Percentiles rank a stretch among this genome's conserved stretches.
phyloP scores from a whole-genome alignment of 35 echinoderm and acorn worm species.

The Chiridota heheva region DNA sequence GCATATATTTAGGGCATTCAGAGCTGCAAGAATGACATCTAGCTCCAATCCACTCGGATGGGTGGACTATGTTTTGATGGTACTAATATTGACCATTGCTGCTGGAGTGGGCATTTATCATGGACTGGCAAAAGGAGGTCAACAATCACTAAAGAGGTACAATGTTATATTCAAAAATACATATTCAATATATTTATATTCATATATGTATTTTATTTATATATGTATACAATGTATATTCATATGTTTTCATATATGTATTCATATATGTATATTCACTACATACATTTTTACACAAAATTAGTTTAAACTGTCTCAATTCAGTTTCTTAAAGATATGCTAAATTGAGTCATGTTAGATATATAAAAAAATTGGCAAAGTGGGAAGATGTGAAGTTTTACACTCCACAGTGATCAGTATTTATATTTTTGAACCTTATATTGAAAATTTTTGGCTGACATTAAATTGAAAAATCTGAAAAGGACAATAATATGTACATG shows the following conservation, averaged over 20 bases:
- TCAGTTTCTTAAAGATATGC: background rate
- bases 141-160: conserved; percentile 54
- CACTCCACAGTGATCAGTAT: too few species aligned
- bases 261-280: background rate
- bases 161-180: background rate
- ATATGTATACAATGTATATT: too few species aligned
- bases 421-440: too few species aligned
- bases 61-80: conserved; percentile 57
- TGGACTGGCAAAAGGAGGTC: conserved; percentile 66
- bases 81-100: conserved; percentile 30
- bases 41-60: conserved; percentile 50
- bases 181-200: background rate
- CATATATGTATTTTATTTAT: too few species aligned
- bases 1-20: too few species aligned
- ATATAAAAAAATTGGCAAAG: background rate
- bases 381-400: background rate
- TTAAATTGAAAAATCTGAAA: too few species aligned
- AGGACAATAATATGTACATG: too few species aligned
- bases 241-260: too few species aligned
- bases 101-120: conserved; percentile 59
- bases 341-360: background rate
- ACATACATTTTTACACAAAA: too few species aligned
- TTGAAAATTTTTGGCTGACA: too few species aligned
- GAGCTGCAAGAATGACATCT: too few species aligned
- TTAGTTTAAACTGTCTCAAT: background rate